These are phyloP conservation scores for Sisor rabdophorus DNA, from an alignment of 2,113 vertebrate species.

Conservation along the genomic window DNA sequence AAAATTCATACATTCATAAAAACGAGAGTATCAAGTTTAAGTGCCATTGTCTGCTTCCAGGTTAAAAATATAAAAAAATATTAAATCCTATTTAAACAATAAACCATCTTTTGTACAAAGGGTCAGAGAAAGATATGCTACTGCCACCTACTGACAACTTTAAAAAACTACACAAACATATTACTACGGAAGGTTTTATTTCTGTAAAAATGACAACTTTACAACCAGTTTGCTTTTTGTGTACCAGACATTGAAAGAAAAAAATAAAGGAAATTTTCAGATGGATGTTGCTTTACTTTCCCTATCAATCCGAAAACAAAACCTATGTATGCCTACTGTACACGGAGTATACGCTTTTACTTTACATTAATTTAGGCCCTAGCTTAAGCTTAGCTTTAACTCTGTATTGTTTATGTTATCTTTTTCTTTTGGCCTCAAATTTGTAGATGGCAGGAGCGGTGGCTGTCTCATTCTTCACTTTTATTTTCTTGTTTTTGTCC, in stretches of 20 bases:
- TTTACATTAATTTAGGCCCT: background rate
- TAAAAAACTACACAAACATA: constrained; percentile 13
- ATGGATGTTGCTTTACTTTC: background rate
- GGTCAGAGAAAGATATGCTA: constrained; percentile 52
- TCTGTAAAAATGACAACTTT: background rate
- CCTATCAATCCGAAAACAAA: background rate
- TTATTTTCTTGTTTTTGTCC: constrained; percentile 88
- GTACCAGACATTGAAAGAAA: background rate
- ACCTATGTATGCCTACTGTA: background rate
- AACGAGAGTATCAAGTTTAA: background rate
- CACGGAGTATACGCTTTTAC: background rate
- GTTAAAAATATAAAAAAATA: background rate
- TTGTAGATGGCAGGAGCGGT: constrained; percentile 85
- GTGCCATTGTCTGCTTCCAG: too few species aligned
- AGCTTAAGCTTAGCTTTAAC: background rate
- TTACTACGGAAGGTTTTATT: constrained; percentile 33
- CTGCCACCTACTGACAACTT: constrained; percentile 64
- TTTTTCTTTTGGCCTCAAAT: constrained; percentile 84
- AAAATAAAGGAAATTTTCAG: background rate
- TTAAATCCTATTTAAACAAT: background rate
- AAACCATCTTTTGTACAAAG: too few species aligned
- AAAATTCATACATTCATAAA: background rate
- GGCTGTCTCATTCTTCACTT: constrained; percentile 82
- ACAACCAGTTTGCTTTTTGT: background rate
- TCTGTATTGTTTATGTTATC: constrained; percentile 61